These are phyloP conservation scores for Thereva nobilitata DNA, from an alignment of 2,888 invertebrate genomes.

Conservation along the genomic window DNA sequence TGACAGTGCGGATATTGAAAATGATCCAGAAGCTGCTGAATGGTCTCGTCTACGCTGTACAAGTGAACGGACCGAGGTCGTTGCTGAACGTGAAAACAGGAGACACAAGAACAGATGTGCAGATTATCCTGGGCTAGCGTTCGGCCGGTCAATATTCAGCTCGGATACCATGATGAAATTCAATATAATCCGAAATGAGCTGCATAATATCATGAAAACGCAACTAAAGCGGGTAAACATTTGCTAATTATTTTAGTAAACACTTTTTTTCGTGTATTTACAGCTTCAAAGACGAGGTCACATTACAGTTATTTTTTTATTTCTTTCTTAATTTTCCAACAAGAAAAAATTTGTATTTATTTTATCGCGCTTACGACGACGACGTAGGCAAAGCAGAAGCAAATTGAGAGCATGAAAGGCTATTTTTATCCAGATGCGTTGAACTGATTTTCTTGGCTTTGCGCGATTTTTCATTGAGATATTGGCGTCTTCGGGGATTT, in stretches of 20 bases:
- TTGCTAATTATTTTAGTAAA: conserved; percentile 54
- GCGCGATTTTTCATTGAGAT: no score
- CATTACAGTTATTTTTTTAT: background rate
- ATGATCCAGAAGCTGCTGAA: conserved; percentile 79
- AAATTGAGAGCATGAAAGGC: no score
- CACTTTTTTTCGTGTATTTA: background rate
- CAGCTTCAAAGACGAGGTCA: background rate
- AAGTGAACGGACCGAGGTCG: conserved; percentile 85
- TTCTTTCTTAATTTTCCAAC: background rate
- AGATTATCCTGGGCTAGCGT: conserved; percentile 90
- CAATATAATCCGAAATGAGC: conserved; percentile 93
- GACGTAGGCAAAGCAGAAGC: no score
- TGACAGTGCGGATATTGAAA: conserved; percentile 64
- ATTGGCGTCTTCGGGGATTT: no score
- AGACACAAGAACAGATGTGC: conserved; percentile 78
- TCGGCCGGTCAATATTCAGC: conserved; percentile 90
- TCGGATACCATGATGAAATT: conserved; percentile 98
- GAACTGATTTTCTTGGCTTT: no score
- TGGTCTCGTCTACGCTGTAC: conserved; percentile 84
- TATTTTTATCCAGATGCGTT: no score
- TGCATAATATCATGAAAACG: conserved; percentile 96
- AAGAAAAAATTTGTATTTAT: no score
- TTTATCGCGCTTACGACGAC: no score
- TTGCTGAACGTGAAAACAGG: conserved; percentile 81
- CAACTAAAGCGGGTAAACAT: conserved; percentile 88